A percentile compares a stretch with the other conserved stretches of the same genome.
phyloP scores from a whole-genome alignment of 1,140 invertebrate genomes.

The Cydia pomonella region DNA sequence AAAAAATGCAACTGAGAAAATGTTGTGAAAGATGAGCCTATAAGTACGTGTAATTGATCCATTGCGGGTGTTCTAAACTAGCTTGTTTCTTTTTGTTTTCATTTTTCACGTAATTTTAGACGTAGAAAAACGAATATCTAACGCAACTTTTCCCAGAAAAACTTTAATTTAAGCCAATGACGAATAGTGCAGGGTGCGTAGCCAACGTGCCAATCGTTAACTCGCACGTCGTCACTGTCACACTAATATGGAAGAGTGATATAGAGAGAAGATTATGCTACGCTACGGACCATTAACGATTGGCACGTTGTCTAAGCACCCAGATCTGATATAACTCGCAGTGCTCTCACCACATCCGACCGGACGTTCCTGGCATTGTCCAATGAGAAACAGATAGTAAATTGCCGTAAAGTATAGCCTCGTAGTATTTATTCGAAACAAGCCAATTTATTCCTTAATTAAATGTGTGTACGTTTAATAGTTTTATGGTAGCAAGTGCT shows the following conservation, averaged over 20 bases:
- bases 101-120: neutral
- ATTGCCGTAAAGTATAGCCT: constrained; percentile 5
- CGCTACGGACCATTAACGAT: too few species aligned
- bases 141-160: constrained; percentile 1
- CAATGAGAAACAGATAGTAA: constrained; percentile 34
- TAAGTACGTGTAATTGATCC: too few species aligned
- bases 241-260: too few species aligned
- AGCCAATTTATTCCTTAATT: constrained; percentile 12
- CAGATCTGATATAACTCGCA: constrained; percentile 23
- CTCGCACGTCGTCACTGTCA: too few species aligned
- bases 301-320: too few species aligned
- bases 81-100: too few species aligned
- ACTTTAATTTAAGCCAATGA: neutral
- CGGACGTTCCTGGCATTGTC: constrained; percentile 57
- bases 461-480: too few species aligned
- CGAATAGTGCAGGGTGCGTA: constrained; percentile 26
- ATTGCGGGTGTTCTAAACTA: too few species aligned
- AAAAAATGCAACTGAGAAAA: too few species aligned
- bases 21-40: too few species aligned
- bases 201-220: too few species aligned
- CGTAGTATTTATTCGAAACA: neutral
- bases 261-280: too few species aligned
- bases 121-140: neutral
- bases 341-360: constrained; percentile 47
- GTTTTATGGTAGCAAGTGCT: neutral